phyloP scores from a whole-genome alignment of 2,113 vertebrate genomes.

The Scophthalmus maximus region DNA sequence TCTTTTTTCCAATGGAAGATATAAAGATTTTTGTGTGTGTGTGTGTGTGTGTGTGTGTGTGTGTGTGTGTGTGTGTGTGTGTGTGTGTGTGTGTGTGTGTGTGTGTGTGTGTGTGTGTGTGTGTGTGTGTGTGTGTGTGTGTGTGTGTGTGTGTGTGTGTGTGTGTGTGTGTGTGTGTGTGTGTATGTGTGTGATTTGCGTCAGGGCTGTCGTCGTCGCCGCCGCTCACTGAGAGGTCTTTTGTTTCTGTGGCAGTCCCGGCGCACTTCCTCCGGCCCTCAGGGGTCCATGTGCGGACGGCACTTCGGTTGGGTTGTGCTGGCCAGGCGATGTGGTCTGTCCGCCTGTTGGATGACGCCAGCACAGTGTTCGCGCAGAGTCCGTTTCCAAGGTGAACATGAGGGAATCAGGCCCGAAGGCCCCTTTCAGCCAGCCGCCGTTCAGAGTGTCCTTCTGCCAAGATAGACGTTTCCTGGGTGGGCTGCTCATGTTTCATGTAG shows the following conservation, averaged over 20 bases:
- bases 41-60: too few relatives aligned
- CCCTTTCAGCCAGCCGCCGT: too few relatives aligned
- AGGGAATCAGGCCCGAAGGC: neutral
- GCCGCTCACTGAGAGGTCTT: neutral
- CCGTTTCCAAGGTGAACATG: slow-evolving; percentile 35
- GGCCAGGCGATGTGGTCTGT: neutral
- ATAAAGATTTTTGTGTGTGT: too few relatives aligned
- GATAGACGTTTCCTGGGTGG: too few relatives aligned
- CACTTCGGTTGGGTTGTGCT: neutral
- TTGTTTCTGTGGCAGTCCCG: neutral
- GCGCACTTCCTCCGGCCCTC: neutral
- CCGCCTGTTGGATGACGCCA: slow-evolving; percentile 5
- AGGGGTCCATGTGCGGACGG: neutral
- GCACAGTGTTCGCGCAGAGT: neutral
- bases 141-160: too few relatives aligned
- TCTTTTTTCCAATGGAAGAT: too few relatives aligned
- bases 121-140: too few relatives aligned
- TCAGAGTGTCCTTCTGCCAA: neutral
- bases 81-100: too few relatives aligned
- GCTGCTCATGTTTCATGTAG: too few relatives aligned
- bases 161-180: too few relatives aligned
- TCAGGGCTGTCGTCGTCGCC: neutral
- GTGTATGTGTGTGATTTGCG: neutral
- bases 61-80: too few relatives aligned
- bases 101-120: too few relatives aligned